phyloP scores from a whole-genome alignment of 2,888 invertebrate genomes.

The Lordiphosa andalusiaca region DNA sequence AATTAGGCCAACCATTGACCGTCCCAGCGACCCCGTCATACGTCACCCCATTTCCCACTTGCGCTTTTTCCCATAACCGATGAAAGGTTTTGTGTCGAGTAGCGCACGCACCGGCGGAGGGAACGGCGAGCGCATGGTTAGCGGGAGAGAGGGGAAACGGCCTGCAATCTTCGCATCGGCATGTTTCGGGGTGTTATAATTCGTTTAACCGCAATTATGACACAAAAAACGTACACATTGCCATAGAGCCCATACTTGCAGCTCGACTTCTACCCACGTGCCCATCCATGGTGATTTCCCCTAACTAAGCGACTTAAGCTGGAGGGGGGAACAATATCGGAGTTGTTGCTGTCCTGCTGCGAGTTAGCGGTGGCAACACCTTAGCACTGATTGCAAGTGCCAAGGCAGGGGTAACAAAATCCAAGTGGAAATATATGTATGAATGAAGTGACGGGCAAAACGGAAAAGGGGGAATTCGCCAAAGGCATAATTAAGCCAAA shows the following conservation, averaged over 20 bases:
- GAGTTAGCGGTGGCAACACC: conserved; percentile 18
- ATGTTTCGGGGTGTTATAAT: conserved; percentile 71
- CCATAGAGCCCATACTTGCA: conserved; percentile 20
- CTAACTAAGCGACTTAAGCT: conserved; percentile 15
- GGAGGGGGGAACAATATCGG: conserved; percentile 20
- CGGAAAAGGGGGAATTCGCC: background rate
- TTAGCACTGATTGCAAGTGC: conserved; percentile 42
- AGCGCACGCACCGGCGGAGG: conserved; percentile 43
- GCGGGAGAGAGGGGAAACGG: conserved; percentile 24
- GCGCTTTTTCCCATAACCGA: conserved; percentile 49
- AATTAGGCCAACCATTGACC: conserved; percentile 57
- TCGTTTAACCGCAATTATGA: conserved; percentile 76
- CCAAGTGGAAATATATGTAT: conserved; percentile 6
- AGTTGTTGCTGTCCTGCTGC: conserved; percentile 52
- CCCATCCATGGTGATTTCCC: conserved; percentile 27
- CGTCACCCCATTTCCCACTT: conserved; percentile 52
- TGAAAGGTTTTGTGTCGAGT: conserved; percentile 52
- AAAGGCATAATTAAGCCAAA: background rate
- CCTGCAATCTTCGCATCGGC: conserved; percentile 34
- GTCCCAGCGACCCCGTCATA: conserved; percentile 25
- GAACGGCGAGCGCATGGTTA: conserved; percentile 11
- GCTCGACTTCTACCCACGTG: conserved; percentile 58
- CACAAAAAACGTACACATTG: conserved; percentile 47
- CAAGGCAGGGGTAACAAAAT: background rate
- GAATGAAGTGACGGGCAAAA: conserved; percentile 1